phyloP scores from a whole-genome alignment of 2,113 vertebrate species.

The Psophia crepitans region DNA sequence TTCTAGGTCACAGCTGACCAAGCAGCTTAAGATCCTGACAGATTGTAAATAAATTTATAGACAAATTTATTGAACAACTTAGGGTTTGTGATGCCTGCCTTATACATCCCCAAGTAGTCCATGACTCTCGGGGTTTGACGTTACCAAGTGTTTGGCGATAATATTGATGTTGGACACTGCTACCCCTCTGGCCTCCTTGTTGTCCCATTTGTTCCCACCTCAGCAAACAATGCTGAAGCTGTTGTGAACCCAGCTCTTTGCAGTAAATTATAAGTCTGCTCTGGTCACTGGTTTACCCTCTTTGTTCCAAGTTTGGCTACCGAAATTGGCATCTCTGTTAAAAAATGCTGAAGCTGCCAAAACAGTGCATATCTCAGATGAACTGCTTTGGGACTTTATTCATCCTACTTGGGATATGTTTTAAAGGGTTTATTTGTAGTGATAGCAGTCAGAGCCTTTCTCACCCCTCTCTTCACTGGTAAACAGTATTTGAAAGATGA shows the following conservation, averaged over 20 bases:
- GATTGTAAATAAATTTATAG: not conserved
- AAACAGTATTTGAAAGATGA: conserved; percentile 6
- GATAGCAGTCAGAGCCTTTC: not conserved
- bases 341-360: not conserved
- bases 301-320: not conserved
- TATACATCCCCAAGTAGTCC: not conserved
- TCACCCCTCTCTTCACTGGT: not conserved
- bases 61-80: not conserved
- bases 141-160: not conserved
- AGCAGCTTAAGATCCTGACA: not conserved
- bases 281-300: not conserved
- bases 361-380: not conserved
- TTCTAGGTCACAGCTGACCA: not conserved
- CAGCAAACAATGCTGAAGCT: not conserved
- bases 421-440: conserved; percentile 10
- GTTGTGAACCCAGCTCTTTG: not conserved
- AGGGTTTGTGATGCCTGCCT: not conserved
- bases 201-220: not conserved
- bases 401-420: not conserved
- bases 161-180: accelerated
- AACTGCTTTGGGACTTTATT: not conserved
- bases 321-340: not conserved
- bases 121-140: accelerated
- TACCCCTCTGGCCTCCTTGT: not conserved
- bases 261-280: not conserved